Base-by-base conservation (phyloP, 2,797 vertebrate genomes). In the Bradypodion pumilum region DNA sequence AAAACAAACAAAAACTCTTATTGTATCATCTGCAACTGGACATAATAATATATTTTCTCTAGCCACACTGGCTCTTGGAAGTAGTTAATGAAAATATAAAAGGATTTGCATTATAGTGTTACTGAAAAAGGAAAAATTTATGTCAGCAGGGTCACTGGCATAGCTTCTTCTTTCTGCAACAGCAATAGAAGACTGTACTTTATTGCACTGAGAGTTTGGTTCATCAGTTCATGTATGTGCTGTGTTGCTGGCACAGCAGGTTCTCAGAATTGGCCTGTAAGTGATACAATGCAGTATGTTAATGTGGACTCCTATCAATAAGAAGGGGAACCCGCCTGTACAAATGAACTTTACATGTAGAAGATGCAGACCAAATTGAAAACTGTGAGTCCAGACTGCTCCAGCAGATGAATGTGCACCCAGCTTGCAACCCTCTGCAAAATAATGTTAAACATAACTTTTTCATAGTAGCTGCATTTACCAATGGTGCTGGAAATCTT, bases 401-500 rank as follows among this genome's bases (percentile, higher is more conserved):
- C 86, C 56, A 78, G 29, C 59, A 89, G 68, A 82, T 82, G n/a
- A n/a, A 32, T 88, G 9, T 82, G 73, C 85, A 77, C 27, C 88
- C 49, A 49, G 65, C 29, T 82, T 19, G 6, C 23, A 79, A 56
- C 66, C 37, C 37, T 85, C 74, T 78, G 3, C 83, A 82, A 74
- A 86, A 85, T 90, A 81, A 81, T 72, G 86, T 87, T 79, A 81
- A 81, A 63, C 23, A 65, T 16, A 60, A 69, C 23, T 85, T 80
- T 27, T 74, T 70, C 15, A 2, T 69, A 70, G 78, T 76, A 83
- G 73, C 80, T 75, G 73, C 65, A 88, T 83, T 88, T 80, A 88
- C 68, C 59, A 72, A 88, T 82, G 83, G 37, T n/a, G 76, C 83
- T 56, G 81, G 42, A 84, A 92, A 86, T 0, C 15, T 87, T 92